phyloP scores from a whole-genome alignment of 2,888 invertebrate species.

The Heliconius aoede region DNA sequence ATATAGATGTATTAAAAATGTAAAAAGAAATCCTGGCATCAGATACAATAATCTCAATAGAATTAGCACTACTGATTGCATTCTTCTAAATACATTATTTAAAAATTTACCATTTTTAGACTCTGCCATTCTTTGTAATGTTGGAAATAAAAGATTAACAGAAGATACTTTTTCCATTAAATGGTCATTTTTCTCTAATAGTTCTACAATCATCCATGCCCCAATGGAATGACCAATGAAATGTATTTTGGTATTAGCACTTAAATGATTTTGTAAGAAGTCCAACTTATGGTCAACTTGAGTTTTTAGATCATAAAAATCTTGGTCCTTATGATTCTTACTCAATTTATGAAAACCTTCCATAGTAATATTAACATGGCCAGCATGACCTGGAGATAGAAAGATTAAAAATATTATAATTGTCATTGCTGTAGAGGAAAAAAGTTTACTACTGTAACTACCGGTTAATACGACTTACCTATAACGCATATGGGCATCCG shows the following conservation, averaged over 20 bases:
- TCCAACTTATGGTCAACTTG: slow-evolving; percentile 91
- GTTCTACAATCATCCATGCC: slow-evolving; percentile 90
- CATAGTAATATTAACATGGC: slow-evolving; percentile 79
- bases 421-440: not conserved
- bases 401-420: slow-evolving; percentile 10
- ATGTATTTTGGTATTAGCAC: slow-evolving; percentile 88
- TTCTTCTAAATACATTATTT: slow-evolving; percentile 83
- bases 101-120: slow-evolving; percentile 89
- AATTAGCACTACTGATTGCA: slow-evolving; percentile 62
- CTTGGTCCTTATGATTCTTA: slow-evolving; percentile 52
- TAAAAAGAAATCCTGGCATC: slow-evolving; percentile 82
- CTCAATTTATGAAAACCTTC: slow-evolving; percentile 78
- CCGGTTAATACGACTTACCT: slow-evolving; percentile 70
- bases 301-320: slow-evolving; percentile 89
- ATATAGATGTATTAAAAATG: slow-evolving; percentile 81
- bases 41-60: slow-evolving; percentile 69
- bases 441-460: not conserved
- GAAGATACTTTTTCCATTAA: slow-evolving; percentile 84
- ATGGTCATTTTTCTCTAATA: slow-evolving; percentile 84
- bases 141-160: slow-evolving; percentile 92
- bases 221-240: slow-evolving; percentile 97
- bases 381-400: slow-evolving; percentile 88
- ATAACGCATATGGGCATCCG: slow-evolving; percentile 91
- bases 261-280: slow-evolving; percentile 89
- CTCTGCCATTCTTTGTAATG: slow-evolving; percentile 91